A percentile compares a stretch with the other conserved stretches of the same genome.
Evolutionary conservation across 23 tunicate genomes (phyloP).

Genomic region (Phallusia fumigata): DNA sequence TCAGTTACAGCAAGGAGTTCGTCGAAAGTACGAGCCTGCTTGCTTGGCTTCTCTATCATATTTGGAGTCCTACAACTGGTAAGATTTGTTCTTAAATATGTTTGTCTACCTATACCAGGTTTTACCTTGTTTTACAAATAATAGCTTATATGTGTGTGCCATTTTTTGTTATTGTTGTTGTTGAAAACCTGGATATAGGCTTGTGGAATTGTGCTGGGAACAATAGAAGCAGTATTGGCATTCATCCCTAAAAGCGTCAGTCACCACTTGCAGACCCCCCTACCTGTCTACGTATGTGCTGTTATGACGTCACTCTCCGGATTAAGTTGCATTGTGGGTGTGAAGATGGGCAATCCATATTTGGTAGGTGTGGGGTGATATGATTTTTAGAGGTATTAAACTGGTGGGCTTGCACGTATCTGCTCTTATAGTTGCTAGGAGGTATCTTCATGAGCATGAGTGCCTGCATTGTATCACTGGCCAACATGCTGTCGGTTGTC

Average conservation of each 20-base stretch:
- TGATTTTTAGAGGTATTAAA: too few species aligned
- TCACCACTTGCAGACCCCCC: neutral
- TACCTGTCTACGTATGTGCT: constrained; percentile 1
- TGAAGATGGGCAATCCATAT: neutral
- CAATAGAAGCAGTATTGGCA: neutral
- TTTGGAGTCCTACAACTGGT: neutral
- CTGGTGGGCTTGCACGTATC: neutral
- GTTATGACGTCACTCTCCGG: constrained; percentile 4
- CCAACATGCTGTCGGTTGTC: constrained; percentile 17
- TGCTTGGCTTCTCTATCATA: neutral
- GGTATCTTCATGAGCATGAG: constrained; percentile 22
- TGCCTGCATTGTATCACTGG: constrained; percentile 10
- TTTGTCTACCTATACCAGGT: neutral
- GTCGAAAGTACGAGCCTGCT: neutral
- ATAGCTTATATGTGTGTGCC: too few species aligned
- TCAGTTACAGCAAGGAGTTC: neutral
- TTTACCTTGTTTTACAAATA: neutral
- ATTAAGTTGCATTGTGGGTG: neutral
- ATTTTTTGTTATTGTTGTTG: too few species aligned
- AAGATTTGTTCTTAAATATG: too few species aligned
- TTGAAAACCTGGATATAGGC: neutral
- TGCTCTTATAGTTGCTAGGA: neutral
- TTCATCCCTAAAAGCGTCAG: constrained; percentile 7
- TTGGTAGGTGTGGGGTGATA: neutral
- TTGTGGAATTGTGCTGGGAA: constrained; percentile 7